Base-by-base conservation (phyloP, 37 sponge, comb jelly and placozoan genomes). In the Beroe ovata region DNA sequence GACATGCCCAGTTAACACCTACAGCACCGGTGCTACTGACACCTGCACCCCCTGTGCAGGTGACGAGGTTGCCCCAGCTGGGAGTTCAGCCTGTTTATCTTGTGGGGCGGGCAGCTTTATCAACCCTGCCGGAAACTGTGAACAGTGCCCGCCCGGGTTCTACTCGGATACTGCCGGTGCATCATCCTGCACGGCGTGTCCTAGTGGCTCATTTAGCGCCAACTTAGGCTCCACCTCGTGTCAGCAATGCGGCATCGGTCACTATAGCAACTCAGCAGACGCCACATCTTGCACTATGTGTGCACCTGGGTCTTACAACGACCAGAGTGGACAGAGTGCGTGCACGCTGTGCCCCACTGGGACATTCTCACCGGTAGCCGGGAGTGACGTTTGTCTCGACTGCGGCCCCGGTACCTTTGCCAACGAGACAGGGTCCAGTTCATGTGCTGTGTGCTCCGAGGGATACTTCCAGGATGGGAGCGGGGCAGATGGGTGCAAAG, bases 251-350 rank as follows among this genome's bases (percentile, higher is more conserved):
- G 84, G 84, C 39, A 54, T 40, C 3, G 84, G 84, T 36, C 84
- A 77, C 47, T 77, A 36, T 29, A 77, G 84, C 47, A 77, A 77
- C 84, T 77, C 84, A 28, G 39, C 47, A 3, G 84, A 77, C 21
- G 84, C 84, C 23, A 77, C 84, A 14, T 42, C 84, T 19, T 77
- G 84, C 41, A 77, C 84, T n/a, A 77, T 77, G 84, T 77, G 84
- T 41, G 54, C 39, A n/a, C 84, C 84, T 40, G 84, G 84, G 20
- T 77, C 84, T 1, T 77, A 22, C 38, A 77, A 77, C 54, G 84
- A 40, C 33, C 35, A 77, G 28, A 42, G 1, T 6, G 84, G 84
- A 77, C 36, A 30, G 8, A 42, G 4, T n/a, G 47, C 16, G 38
- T 77, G 84, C 54, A 40, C 41, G 6, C 54, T 77, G 42, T 77